Base-by-base conservation (phyloP, 2,113 vertebrate genomes). In the Ailurus styani region DNA sequence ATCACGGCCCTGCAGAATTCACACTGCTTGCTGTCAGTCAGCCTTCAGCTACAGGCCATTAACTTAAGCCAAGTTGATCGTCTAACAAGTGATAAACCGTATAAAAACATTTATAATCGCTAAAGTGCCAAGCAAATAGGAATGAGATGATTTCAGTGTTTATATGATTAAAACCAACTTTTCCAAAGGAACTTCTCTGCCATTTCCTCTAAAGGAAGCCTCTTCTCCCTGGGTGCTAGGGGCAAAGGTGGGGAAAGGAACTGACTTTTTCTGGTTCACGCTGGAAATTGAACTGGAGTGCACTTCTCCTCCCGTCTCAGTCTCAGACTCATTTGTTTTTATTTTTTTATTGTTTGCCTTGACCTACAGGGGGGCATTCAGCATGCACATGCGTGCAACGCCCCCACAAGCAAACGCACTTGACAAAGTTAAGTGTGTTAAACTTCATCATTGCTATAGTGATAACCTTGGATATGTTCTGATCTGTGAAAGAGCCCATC, bases 381-480 rank as follows among this genome's bases (percentile, higher is more conserved):
- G 75, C 42, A 75, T 27, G n/a, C 57, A 90, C 3, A 3, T 50
- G 42, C 45, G n/a, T 75, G 11, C 23, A 47, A 42, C 1, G 27
- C 5, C 66, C 40, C 90, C 34, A 55, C 52, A 73, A 85, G 62
- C 86, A 90, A 94, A 91, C 2, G 5, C 37, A 78, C 45, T 95
- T 21, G 50, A 86, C 37, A 95, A 55, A 91, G 50, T 52, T 93
- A 55, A 91, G 50, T 52, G n/a, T 60, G 79, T 54, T 81, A 77
- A 21, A 68, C 57, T 70, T 68, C 9, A 57, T 91, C 34, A 90
- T 95, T 95, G 68, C 77, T 91, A 81, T 95, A 83, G 89, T 77
- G 91, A 93, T 91, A 95, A 95, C 55, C 91, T 96, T 95, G 86
- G 93, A n/a, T 78, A 78, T 79, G 47, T 21, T 93, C 57, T 86